Evolutionary conservation across 2,113 vertebrate genomes (phyloP), one percentile per base, ranked within the genome.

Genomic region (Taurulus bubalis): DNA sequence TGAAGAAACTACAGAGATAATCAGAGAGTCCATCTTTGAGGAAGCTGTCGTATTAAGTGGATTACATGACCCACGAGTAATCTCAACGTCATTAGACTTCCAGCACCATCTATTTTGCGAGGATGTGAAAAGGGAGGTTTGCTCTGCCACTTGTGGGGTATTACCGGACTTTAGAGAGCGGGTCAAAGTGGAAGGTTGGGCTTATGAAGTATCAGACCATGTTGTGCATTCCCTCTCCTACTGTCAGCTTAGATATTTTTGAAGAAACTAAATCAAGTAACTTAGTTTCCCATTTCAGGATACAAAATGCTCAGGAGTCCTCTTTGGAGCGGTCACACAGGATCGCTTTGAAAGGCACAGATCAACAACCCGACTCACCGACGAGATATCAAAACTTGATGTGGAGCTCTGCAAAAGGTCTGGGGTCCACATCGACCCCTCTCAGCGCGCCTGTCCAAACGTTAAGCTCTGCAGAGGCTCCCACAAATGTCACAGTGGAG

Each of bases 401-500:
- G 6, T 38, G 40, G 22, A 56, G 30, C 24, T 40, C 11, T 30
- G 12, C 58, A 66, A 71, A 83, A 71, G 78, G 85, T 87, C 55
- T 32, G 28, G 49, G 65, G 71, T 63, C 56, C 30, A 12, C 24
- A 73, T 71, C 47, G 30, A 80, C 67, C 81, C 60, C 68, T 38
- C 74, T 71, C 53, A 47, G 65, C 60, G 24, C 84, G 70, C 12
- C 32, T 22, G 69, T 83, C 49, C 75, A 42, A 71, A 71, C 73
- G 63, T 79, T 55, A 62, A 79, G 73, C 68, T 77, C 76, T 45
- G 58, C 64, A 26, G 62, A 83, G 76, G 67, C 72, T 69, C 80
- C 70, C 64, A 74, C 79, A 87, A 81, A 90, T 88, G 85, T 85
- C 70, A 82, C 68, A 66, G 60, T 77, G 67, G 26, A 38, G 74